Conservation (phyloP, 2,113 vertebrate genomes). For the Apaloderma vittatum region DNA sequence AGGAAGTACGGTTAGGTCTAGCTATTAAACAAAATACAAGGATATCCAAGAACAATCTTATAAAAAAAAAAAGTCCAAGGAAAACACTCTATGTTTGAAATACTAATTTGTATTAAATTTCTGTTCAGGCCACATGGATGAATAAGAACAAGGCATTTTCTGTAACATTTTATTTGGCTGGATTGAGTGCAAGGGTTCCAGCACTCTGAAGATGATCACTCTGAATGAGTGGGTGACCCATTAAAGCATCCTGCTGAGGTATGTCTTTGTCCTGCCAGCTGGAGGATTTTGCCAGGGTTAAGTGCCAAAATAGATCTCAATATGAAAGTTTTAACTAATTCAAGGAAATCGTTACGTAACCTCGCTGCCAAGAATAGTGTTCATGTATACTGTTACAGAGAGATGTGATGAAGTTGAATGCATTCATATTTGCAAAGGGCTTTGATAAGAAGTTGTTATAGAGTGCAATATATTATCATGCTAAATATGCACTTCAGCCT, state of each 20-base stretch:
- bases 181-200: not conserved
- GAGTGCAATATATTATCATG: not conserved
- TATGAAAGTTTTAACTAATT: constrained; percentile 66
- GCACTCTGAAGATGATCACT: not conserved
- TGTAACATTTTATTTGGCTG: constrained; percentile 37
- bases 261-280: constrained; percentile 56
- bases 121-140: not conserved
- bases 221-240: constrained; percentile 45
- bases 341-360: constrained; percentile 49
- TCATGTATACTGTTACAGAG: not conserved
- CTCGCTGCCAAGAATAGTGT: constrained; percentile 32
- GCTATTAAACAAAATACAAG: not conserved
- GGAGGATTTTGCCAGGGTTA: constrained; percentile 31
- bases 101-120: not conserved
- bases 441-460: constrained; percentile 21
- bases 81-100: not conserved
- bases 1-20: not conserved
- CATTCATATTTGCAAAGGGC: not conserved
- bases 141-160: not conserved
- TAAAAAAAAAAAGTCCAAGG: not conserved
- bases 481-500: constrained; percentile 15
- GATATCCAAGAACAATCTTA: not conserved
- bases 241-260: constrained; percentile 60
- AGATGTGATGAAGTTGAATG: constrained; percentile 2
- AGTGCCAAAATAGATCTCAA: constrained; percentile 58